Evolutionary conservation across 2,113 vertebrate genomes (phyloP).

Genomic region (Opisthocomus hoazin): DNA sequence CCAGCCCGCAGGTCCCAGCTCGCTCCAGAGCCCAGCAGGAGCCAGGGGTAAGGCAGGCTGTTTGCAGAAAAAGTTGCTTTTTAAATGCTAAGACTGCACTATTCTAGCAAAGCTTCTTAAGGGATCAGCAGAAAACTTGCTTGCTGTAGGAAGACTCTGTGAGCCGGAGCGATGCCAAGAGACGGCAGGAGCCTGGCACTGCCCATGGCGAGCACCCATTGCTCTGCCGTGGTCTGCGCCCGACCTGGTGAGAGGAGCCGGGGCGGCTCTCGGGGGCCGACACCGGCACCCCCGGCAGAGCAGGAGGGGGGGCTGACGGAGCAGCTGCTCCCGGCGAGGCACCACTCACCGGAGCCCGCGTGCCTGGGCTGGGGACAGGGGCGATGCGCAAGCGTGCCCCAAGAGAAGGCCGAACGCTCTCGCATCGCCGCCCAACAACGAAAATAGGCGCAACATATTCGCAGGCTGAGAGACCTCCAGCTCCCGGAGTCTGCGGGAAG

Average conservation of each 20-base stretch:
- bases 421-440: accelerated
- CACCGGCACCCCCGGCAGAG: not conserved
- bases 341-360: accelerated
- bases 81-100: not conserved
- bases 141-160: not conserved
- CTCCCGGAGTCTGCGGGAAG: not conserved
- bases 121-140: slow-evolving; percentile 36
- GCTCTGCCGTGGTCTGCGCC: accelerated
- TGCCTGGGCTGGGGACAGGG: not conserved
- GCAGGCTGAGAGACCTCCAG: not conserved
- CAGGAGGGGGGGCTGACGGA: accelerated
- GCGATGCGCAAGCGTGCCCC: accelerated
- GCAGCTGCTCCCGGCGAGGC: not conserved
- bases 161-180: not conserved
- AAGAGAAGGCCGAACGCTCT: not conserved
- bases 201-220: not conserved
- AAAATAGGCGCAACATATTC: accelerated
- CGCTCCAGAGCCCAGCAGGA: not conserved
- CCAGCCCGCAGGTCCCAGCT: not conserved
- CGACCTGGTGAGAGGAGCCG: accelerated
- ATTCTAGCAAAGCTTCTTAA: not conserved
- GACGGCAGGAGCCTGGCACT: not conserved
- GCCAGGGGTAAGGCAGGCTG: not conserved
- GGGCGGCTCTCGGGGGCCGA: not conserved
- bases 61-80: slow-evolving; percentile 12